Percentiles rank a stretch among this genome's conserved stretches.
Evolutionary conservation across 2,888 invertebrate species (phyloP).

Genomic region (Hoplodrina ambigua): DNA sequence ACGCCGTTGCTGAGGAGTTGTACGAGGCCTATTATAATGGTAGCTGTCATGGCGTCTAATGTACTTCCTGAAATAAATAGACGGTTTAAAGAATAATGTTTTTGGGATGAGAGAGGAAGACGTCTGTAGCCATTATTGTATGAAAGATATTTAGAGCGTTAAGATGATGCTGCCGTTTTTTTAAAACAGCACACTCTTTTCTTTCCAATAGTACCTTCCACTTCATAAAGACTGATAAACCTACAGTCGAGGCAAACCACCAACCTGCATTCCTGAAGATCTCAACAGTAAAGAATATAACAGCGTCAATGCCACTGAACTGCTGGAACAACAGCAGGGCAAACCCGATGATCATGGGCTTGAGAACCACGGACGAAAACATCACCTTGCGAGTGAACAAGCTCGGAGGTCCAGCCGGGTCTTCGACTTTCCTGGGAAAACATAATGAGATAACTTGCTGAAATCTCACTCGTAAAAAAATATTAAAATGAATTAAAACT

Average conservation of each 20-base stretch:
- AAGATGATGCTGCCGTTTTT: too few species aligned
- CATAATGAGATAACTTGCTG: not conserved
- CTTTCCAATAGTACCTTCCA: not conserved
- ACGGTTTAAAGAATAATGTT: not conserved
- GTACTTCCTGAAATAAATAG: constrained; percentile 80
- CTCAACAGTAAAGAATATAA: constrained; percentile 91
- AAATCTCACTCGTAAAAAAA: too few species aligned
- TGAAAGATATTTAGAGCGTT: too few species aligned
- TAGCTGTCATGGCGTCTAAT: constrained; percentile 88
- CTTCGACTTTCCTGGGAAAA: constrained; percentile 71
- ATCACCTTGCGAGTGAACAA: constrained; percentile 86
- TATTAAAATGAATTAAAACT: too few species aligned
- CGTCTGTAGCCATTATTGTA: not conserved
- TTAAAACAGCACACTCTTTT: too few species aligned
- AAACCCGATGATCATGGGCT: constrained; percentile 87
- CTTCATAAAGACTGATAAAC: not conserved
- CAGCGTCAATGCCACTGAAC: constrained; percentile 90
- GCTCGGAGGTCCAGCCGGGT: constrained; percentile 70
- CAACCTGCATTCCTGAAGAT: constrained; percentile 89
- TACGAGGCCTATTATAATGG: constrained; percentile 90
- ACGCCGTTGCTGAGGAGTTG: constrained; percentile 88
- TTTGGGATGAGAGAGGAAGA: not conserved
- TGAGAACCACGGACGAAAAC: constrained; percentile 84
- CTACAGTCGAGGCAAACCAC: not conserved
- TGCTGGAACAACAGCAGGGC: constrained; percentile 90